A percentile compares a stretch with the other conserved stretches of the same genome.
Conservation (phyloP, 2,888 invertebrate genomes). For the Drosophila paramelanica region DNA sequence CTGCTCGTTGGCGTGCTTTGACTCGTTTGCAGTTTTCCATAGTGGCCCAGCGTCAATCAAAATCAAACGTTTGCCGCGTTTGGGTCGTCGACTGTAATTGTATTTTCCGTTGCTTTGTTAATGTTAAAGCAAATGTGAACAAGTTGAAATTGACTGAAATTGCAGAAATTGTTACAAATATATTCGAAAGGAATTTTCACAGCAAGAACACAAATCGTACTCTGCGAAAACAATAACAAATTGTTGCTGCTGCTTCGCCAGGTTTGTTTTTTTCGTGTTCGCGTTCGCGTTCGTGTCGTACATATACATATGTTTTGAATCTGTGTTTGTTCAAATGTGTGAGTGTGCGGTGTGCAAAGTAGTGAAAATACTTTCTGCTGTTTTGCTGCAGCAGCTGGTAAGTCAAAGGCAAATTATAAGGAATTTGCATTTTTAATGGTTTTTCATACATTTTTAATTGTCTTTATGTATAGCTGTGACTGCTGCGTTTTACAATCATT, state of each 20-base stretch:
- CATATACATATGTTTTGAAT: conserved; percentile 24
- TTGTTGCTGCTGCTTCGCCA: conserved; percentile 48
- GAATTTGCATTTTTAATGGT: conserved; percentile 32
- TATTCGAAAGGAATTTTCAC: conserved; percentile 40
- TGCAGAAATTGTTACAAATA: conserved; percentile 62
- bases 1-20: conserved; percentile 28
- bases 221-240: conserved; percentile 59
- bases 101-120: conserved; percentile 24
- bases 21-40: conserved; percentile 74
- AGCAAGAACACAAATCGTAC: conserved; percentile 15
- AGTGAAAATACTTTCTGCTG: conserved; percentile 42
- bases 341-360: conserved; percentile 35
- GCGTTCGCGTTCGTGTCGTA: conserved; percentile 41
- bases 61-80: conserved; percentile 78
- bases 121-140: conserved; percentile 42
- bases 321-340: conserved; percentile 24
- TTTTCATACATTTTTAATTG: conserved; percentile 26
- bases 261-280: conserved; percentile 48
- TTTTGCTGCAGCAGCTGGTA: conserved; percentile 51
- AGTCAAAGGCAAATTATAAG: conserved; percentile 31
- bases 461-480: conserved; percentile 15
- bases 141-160: conserved; percentile 43
- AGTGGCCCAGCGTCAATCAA: conserved; percentile 76
- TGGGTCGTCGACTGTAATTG: conserved; percentile 52
- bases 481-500: conserved; percentile 32